Conservation (phyloP, 2,797 vertebrate species). For the Euthynnus affinis region DNA sequence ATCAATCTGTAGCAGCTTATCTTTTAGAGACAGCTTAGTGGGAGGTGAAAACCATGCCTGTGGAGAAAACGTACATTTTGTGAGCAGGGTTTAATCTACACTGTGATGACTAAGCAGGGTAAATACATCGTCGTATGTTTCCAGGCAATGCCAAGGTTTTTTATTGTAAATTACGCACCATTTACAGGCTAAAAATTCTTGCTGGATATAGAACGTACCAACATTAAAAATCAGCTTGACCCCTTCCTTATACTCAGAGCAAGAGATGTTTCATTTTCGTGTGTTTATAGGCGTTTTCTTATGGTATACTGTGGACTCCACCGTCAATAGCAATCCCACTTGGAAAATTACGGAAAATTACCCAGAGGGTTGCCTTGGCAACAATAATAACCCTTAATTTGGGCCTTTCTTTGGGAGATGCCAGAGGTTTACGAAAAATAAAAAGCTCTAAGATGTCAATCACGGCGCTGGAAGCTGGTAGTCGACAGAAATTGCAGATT, state of each 20-base stretch:
- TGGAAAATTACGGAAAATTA: constrained; percentile 85
- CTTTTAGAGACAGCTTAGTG: constrained; percentile 65
- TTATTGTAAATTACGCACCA: constrained; percentile 8
- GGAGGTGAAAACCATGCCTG: constrained; percentile 47
- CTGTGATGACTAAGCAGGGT: constrained; percentile 70
- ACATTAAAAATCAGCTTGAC: constrained; percentile 8
- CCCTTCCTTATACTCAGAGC: neutral
- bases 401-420: constrained; percentile 76
- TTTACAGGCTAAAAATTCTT: neutral
- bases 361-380: constrained; percentile 84
- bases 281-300: constrained; percentile 56
- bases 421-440: constrained; percentile 55
- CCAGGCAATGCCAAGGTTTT: constrained; percentile 29
- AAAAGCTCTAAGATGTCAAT: constrained; percentile 55
- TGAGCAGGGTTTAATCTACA: constrained; percentile 66
- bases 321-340: constrained; percentile 70
- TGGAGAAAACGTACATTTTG: constrained; percentile 55
- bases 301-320: constrained; percentile 44
- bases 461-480: neutral
- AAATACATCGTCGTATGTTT: constrained; percentile 52
- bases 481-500: constrained; percentile 32
- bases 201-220: constrained; percentile 1
- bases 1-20: constrained; percentile 72
- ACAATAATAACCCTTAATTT: constrained; percentile 87
- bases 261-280: constrained; percentile 13